phyloP scores from a whole-genome alignment of 2,888 invertebrate species.

The Lordiphosa andalusiaca region DNA sequence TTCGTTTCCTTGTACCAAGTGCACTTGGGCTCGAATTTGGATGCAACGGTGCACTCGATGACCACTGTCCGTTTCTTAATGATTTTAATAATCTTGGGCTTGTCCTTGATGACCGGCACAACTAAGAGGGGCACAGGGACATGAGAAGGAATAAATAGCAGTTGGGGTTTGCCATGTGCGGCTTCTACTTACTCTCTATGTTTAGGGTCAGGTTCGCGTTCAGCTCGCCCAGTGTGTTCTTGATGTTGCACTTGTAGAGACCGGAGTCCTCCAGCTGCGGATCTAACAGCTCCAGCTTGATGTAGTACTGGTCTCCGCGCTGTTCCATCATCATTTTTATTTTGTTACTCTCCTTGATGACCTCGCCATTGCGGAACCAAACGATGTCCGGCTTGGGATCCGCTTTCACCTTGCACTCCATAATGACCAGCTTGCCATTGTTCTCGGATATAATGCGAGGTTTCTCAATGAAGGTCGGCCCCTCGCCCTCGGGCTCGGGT shows the following conservation, averaged over 20 bases:
- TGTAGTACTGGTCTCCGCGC: constrained; percentile 90
- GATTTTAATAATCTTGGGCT: constrained; percentile 94
- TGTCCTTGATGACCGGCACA: constrained; percentile 95
- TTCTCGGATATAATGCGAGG: constrained; percentile 92
- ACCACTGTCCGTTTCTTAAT: constrained; percentile 95
- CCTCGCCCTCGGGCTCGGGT: constrained; percentile 95
- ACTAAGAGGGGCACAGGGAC: constrained; percentile 82
- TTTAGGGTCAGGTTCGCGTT: constrained; percentile 98
- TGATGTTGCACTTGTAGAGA: constrained; percentile 98
- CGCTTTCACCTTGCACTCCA: constrained; percentile 93
- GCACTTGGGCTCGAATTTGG: constrained; percentile 95
- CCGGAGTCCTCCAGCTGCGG: constrained; percentile 98
- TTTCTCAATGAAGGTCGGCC: constrained; percentile 96
- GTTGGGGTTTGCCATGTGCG: neutral
- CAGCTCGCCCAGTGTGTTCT: constrained; percentile 96
- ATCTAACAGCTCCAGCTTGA: constrained; percentile 92
- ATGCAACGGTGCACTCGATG: constrained; percentile 95
- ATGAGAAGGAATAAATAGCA: too few species aligned
- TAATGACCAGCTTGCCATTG: constrained; percentile 90
- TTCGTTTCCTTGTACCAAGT: constrained; percentile 95
- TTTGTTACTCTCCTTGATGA: constrained; percentile 90
- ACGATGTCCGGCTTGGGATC: constrained; percentile 89
- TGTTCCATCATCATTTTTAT: constrained; percentile 89
- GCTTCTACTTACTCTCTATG: constrained; percentile 91
- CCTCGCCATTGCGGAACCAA: constrained; percentile 90